Evolutionary conservation across 2,113 vertebrate genomes (phyloP).

Genomic region (Dendrocopos noguchii): DNA sequence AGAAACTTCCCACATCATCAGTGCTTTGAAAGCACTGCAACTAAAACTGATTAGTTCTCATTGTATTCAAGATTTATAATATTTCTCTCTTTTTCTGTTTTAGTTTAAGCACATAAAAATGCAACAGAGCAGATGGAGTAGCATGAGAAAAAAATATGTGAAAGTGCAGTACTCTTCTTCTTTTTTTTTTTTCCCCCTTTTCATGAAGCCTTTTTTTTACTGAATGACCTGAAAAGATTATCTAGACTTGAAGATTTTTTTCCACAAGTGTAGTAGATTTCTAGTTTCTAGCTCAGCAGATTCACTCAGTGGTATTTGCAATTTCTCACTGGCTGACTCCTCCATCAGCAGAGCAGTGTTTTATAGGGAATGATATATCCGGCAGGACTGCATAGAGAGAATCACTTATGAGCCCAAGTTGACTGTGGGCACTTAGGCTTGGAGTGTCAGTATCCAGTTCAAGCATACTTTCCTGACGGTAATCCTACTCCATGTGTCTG

Average conservation of each 20-base stretch:
- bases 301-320: neutral
- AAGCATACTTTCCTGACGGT: neutral
- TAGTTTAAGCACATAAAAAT: neutral
- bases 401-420: accelerated
- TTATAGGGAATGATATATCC: neutral
- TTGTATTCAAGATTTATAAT: neutral
- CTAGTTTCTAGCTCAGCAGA: neutral
- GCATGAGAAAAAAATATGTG: neutral
- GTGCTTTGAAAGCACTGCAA: neutral
- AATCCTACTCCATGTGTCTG: neutral
- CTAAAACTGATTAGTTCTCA: neutral
- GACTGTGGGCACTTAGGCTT: neutral
- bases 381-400: neutral
- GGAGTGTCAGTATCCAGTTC: neutral
- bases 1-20: neutral
- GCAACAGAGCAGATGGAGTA: neutral
- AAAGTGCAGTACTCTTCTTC: neutral
- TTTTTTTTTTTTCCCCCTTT: neutral
- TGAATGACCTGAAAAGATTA: neutral
- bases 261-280: neutral
- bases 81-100: neutral
- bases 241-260: neutral
- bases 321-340: neutral
- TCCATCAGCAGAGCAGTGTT: neutral
- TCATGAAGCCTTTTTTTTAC: neutral